Evolutionary conservation across 2,113 vertebrate genomes (phyloP).

Genomic region (Fukomys damarensis): DNA sequence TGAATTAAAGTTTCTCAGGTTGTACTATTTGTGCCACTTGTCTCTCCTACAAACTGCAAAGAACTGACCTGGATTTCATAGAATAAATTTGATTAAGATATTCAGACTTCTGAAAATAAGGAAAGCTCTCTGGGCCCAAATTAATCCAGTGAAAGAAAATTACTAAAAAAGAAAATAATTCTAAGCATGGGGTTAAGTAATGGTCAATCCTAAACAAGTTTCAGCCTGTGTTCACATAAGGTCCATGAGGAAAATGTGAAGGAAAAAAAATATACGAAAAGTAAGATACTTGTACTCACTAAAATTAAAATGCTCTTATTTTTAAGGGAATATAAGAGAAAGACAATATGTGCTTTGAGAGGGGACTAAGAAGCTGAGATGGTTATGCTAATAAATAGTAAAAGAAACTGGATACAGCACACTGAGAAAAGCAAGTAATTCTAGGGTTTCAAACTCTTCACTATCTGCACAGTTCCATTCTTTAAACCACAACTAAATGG

Average conservation of each 20-base stretch:
- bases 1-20: neutral
- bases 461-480: neutral
- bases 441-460: neutral
- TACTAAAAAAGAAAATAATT: neutral
- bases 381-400: neutral
- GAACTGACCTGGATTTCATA: neutral
- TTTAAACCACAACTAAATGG: slow-evolving; percentile 21
- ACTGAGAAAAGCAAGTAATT: neutral
- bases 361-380: neutral
- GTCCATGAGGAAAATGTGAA: neutral
- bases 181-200: slow-evolving; percentile 27
- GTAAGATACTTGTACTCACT: neutral
- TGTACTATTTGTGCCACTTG: neutral
- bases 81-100: neutral
- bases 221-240: neutral
- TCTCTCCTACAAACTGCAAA: neutral
- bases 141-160: slow-evolving; percentile 16
- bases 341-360: neutral
- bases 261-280: slow-evolving; percentile 27
- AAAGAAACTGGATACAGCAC: neutral
- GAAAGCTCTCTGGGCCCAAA: neutral
- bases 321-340: slow-evolving; percentile 28
- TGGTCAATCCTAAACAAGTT: neutral
- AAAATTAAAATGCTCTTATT: slow-evolving; percentile 23
- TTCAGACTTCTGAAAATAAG: neutral